Percentiles rank a stretch among this genome's conserved stretches.
phyloP scores from a whole-genome alignment of 2,888 invertebrate genomes.

The Alloscopus bannaensis region DNA sequence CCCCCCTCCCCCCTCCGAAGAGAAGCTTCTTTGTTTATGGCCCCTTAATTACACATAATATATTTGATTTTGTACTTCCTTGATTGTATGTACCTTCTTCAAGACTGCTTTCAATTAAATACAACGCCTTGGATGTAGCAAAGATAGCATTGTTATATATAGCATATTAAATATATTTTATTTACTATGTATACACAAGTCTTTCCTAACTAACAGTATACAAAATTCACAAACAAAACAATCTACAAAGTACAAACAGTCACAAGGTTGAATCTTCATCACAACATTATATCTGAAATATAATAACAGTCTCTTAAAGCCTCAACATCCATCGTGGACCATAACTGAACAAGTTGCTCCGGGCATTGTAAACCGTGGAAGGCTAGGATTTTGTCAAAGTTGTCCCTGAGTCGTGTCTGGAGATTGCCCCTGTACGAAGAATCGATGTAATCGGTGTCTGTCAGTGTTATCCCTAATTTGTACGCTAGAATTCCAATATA shows the following conservation, averaged over 20 bases:
- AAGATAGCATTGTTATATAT: neutral
- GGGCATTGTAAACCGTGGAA: conserved; percentile 58
- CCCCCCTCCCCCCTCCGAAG: too few relatives aligned
- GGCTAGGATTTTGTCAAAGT: conserved; percentile 33
- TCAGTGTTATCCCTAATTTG: conserved; percentile 51
- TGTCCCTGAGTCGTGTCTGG: neutral
- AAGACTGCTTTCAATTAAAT: too few relatives aligned
- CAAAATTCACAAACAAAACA: neutral
- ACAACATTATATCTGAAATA: conserved; percentile 3
- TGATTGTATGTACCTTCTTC: too few relatives aligned
- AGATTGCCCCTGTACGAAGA: conserved; percentile 16
- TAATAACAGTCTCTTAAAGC: conserved; percentile 28
- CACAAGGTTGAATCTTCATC: neutral
- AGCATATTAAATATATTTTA: neutral
- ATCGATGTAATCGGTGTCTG: conserved; percentile 22
- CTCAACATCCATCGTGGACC: conserved; percentile 26
- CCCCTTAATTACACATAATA: too few relatives aligned
- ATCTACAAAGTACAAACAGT: neutral
- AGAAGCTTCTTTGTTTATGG: too few relatives aligned
- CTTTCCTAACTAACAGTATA: neutral
- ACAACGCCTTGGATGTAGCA: too few relatives aligned
- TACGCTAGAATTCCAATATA: conserved; percentile 64
- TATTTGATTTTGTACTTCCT: too few relatives aligned
- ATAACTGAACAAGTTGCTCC: conserved; percentile 47
- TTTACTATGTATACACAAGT: neutral